Percentiles rank a stretch among this genome's conserved stretches.
These are phyloP conservation scores for Microtus richardsoni DNA, from an alignment of 2,113 vertebrate genomes.

Conservation along the genomic window DNA sequence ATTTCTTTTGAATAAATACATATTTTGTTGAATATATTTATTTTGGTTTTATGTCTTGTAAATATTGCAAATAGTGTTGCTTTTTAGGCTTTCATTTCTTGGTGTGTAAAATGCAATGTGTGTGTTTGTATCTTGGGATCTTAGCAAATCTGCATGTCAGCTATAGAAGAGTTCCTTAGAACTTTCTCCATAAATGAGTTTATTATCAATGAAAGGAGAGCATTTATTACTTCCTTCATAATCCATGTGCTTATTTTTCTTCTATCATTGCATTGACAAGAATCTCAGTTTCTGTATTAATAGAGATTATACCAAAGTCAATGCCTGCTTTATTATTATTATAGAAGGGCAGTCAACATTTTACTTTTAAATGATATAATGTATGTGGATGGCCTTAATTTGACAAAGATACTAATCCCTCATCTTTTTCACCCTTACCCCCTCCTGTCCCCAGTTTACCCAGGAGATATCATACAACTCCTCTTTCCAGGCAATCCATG, in stretches of 20 bases:
- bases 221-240: conserved; percentile 47
- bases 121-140: background rate
- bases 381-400: background rate
- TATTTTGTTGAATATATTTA: conserved; percentile 3
- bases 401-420: background rate
- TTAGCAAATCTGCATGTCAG: conserved; percentile 36
- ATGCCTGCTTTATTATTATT: conserved; percentile 5
- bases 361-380: background rate
- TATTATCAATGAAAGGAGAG: background rate
- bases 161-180: background rate
- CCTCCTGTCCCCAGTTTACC: too few species aligned
- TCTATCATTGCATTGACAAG: background rate
- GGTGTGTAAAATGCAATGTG: background rate
- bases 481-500: too few species aligned
- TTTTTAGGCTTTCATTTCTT: background rate
- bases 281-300: background rate
- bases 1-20: conserved; percentile 31
- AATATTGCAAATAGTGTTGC: background rate
- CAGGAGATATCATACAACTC: too few species aligned
- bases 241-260: background rate
- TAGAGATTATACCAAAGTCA: background rate
- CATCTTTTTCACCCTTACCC: too few species aligned
- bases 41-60: background rate
- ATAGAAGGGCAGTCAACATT: background rate
- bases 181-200: conserved; percentile 2